Evolutionary conservation across 2,888 invertebrate genomes (phyloP), one percentile per base, ranked within the genome.

Genomic region (Margaritifera margaritifera): DNA sequence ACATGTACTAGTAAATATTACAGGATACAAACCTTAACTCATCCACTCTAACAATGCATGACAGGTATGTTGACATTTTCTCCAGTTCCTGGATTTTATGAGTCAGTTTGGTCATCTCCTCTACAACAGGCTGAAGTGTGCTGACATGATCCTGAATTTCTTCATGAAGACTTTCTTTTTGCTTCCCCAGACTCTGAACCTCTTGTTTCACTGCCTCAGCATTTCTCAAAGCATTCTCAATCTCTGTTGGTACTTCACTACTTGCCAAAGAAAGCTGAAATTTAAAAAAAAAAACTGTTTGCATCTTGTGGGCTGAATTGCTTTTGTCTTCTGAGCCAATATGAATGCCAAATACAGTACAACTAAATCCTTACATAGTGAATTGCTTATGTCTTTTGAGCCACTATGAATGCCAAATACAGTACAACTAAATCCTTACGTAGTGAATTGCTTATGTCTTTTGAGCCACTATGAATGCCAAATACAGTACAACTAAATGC

Each of bases 201-300:
- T 80, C 65, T 20, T 70, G 74, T 20, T 78, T 76, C 15, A 80
- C 81, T 8, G 72, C 66, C 65, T 87, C 83, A 22, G 86, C 87
- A 71, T 80, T 81, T 57, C 70, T 74, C 19, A 86, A 76, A 19
- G 86, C 87, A 58, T 72, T 80, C 22, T 85, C 79, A 31, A 88
- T 84, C 64, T 87, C 84, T 70, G 74, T 77, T 15, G 88, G 87
- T 27, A 84, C 85, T 67, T 87, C 87, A 69, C 80, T 79, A 59
- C 84, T 85, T 8, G 85, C 87, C 56, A 84, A 68, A 20, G 82
- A 81, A 42, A 88, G 74, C 88, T 88, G 75, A 42, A 42, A 42
- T 42, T 2, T 11, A 3, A 11, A 11, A 2, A 15, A 42, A 42
- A 42, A 1, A 42, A n/a, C n/a, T 15, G 3, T 27, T 42, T 42